Conservation (phyloP, 1,140 invertebrate genomes). For the Ceratina calcarata region DNA sequence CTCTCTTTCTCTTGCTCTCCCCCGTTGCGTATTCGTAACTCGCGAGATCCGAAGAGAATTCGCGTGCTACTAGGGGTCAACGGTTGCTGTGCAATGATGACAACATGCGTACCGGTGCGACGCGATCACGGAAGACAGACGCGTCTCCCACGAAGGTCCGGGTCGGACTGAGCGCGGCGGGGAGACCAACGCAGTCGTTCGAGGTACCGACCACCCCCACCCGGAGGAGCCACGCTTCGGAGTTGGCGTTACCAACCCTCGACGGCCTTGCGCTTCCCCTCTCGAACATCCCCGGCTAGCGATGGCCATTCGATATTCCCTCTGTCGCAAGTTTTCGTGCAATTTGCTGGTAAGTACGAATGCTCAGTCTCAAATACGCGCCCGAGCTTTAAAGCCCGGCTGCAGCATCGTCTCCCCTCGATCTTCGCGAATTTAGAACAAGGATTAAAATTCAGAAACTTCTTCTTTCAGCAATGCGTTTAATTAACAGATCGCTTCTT, state of each 20-base stretch:
- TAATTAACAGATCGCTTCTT: no score
- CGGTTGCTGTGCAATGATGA: not conserved
- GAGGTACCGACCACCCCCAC: conserved; percentile 72
- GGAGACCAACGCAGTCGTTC: conserved; percentile 61
- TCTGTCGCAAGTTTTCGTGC: conserved; percentile 24
- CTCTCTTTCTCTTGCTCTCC: not conserved
- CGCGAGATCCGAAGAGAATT: no score
- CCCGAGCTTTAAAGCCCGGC: conserved; percentile 5
- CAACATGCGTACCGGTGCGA: conserved; percentile 54
- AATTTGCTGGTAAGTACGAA: conserved; percentile 26
- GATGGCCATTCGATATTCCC: conserved; percentile 37
- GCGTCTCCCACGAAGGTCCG: conserved; percentile 76
- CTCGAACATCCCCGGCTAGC: conserved; percentile 22
- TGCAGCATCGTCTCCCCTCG: not conserved
- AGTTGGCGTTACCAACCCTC: conserved; percentile 65
- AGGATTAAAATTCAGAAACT: no score
- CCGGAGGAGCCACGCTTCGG: conserved; percentile 71
- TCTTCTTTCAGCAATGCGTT: not conserved
- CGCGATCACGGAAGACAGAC: conserved; percentile 55
- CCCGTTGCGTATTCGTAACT: not conserved
- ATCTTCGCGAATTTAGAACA: conserved; percentile 9
- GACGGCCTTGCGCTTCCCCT: conserved; percentile 26
- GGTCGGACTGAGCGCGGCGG: conserved; percentile 73
- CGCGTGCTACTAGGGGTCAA: not conserved
- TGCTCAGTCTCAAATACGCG: conserved; percentile 1